Percentiles rank a stretch among this genome's conserved stretches.
Evolutionary conservation across 2,113 vertebrate genomes (phyloP).

Genomic region (Myotis yumanensis): DNA sequence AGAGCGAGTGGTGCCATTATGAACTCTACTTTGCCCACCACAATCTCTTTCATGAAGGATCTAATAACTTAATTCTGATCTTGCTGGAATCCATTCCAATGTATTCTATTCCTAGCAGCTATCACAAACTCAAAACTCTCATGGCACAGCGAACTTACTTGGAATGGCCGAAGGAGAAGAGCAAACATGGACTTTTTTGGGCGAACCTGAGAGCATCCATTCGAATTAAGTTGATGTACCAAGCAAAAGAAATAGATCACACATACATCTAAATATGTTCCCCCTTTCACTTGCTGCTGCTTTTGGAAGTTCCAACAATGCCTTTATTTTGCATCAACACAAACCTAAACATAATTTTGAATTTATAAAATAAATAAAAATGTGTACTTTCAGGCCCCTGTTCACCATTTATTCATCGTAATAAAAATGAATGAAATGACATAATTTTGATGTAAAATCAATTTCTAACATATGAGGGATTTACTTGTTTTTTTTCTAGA

Average conservation of each 20-base stretch:
- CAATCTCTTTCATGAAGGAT: constrained; percentile 83
- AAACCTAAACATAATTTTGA: background rate
- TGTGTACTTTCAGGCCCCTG: background rate
- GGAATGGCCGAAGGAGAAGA: constrained; percentile 91
- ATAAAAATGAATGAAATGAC: constrained; percentile 24
- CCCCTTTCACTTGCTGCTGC: background rate
- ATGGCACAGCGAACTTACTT: constrained; percentile 90
- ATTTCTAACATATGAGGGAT: background rate
- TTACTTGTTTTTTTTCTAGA: constrained; percentile 3
- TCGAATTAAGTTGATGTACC: constrained; percentile 73
- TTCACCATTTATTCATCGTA: background rate
- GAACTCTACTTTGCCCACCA: constrained; percentile 96
- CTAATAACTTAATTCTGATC: constrained; percentile 88
- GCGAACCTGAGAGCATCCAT: constrained; percentile 89
- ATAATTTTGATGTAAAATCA: constrained; percentile 6
- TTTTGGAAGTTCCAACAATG: background rate
- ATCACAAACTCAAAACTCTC: constrained; percentile 91
- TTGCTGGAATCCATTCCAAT: constrained; percentile 91
- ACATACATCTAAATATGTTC: background rate
- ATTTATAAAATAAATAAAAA: background rate
- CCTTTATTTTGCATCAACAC: background rate
- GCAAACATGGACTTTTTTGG: constrained; percentile 91
- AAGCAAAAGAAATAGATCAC: background rate
- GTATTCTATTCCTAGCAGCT: constrained; percentile 89
- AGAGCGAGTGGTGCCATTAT: constrained; percentile 97